Conservation (phyloP, 1,140 invertebrate species). For the Sweltsa coloradensis region DNA sequence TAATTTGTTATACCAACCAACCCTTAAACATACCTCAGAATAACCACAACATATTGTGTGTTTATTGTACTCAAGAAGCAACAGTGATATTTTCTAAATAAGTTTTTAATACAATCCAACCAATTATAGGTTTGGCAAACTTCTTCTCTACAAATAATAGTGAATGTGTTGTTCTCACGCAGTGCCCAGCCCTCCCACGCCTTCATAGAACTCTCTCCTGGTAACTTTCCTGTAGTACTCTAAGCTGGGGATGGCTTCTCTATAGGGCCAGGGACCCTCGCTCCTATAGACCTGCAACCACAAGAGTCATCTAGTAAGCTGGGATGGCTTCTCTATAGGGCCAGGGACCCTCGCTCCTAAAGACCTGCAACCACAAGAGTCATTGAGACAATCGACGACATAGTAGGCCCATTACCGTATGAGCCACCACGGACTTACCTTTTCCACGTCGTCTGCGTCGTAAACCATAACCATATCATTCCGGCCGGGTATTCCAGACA, state of each 20-base stretch:
- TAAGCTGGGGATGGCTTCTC: background rate
- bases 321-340: slow-evolving; percentile 15
- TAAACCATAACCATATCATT: slow-evolving; percentile 4
- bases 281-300: no score
- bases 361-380: slow-evolving; percentile 9
- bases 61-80: no score
- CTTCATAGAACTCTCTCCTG: slow-evolving; percentile 9
- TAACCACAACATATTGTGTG: no score
- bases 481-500: background rate
- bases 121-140: no score
- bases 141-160: no score
- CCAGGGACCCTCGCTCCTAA: slow-evolving; percentile 16
- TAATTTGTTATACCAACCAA: no score
- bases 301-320: no score
- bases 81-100: no score
- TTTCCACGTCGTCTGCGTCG: slow-evolving; percentile 8
- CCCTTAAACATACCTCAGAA: no score
- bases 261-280: slow-evolving; percentile 10
- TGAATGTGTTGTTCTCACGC: slow-evolving; percentile 7
- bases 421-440: background rate
- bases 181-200: background rate
- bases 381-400: background rate
- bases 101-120: no score
- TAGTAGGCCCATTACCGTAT: background rate
- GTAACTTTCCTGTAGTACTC: slow-evolving; percentile 6